A percentile compares a stretch with the other conserved stretches of the same genome.
Conservation (phyloP, 2,888 invertebrate species). For the Troides oblongomaculatus region DNA sequence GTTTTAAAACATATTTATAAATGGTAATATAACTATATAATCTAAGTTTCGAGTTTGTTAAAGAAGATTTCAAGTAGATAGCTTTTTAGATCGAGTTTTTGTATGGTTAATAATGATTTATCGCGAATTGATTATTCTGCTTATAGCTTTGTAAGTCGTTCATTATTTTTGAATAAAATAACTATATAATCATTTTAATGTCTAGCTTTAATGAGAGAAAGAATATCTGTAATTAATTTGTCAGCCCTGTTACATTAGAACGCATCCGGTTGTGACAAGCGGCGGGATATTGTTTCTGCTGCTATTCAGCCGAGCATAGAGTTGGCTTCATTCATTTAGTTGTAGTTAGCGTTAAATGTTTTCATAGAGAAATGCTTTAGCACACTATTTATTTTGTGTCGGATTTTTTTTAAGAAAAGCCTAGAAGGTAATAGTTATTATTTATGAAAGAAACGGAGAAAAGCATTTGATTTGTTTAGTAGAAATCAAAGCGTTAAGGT, state of each 20-base stretch:
- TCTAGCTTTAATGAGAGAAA: not conserved
- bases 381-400: not conserved
- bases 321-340: constrained; percentile 40
- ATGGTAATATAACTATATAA: too few species aligned
- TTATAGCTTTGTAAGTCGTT: not conserved
- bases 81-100: not conserved
- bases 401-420: not conserved
- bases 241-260: constrained; percentile 43
- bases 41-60: too few species aligned
- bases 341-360: constrained; percentile 42
- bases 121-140: not conserved
- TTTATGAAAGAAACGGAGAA: not conserved
- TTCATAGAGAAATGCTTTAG: constrained; percentile 22
- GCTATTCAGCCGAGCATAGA: constrained; percentile 41
- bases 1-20: too few species aligned
- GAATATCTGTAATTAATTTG: constrained; percentile 31
- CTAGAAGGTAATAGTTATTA: not conserved
- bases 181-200: not conserved
- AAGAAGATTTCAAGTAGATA: too few species aligned
- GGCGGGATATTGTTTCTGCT: constrained; percentile 51
- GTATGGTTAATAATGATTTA: not conserved
- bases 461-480: not conserved
- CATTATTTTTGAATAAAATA: not conserved
- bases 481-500: not conserved
- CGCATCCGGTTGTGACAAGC: constrained; percentile 47